Conservation (phyloP, 1,140 invertebrate genomes). For the Zaprionus tsacasi region DNA sequence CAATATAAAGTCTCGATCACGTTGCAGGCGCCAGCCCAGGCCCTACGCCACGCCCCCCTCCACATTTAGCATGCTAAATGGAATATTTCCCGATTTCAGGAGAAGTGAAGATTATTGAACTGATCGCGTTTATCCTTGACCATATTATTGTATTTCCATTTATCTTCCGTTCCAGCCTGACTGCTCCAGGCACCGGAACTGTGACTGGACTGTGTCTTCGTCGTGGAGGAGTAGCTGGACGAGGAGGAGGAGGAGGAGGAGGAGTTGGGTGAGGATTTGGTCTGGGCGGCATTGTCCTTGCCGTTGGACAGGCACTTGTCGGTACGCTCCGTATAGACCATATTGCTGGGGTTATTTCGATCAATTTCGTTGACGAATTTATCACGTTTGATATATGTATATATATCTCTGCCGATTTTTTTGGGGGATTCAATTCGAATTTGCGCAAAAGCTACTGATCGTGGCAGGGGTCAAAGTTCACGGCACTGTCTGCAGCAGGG, state of each 20-base stretch:
- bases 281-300: conserved; percentile 46
- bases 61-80: too few relatives aligned
- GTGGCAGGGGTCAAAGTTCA: conserved; percentile 75
- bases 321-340: conserved; percentile 79
- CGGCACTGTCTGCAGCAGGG: conserved; percentile 90
- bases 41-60: neutral
- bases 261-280: conserved; percentile 21
- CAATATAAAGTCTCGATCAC: conserved; percentile 38
- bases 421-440: conserved; percentile 40
- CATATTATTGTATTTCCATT: conserved; percentile 83
- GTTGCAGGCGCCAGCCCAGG: conserved; percentile 13
- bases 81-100: too few relatives aligned
- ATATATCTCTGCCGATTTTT: neutral
- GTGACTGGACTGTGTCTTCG: conserved; percentile 30
- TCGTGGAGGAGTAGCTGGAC: conserved; percentile 1
- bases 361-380: conserved; percentile 13
- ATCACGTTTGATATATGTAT: neutral
- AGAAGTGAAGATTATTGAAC: conserved; percentile 80
- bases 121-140: conserved; percentile 75
- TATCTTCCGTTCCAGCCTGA: conserved; percentile 64
- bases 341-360: conserved; percentile 39
- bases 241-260: conserved; percentile 13
- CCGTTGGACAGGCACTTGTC: conserved; percentile 61
- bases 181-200: conserved; percentile 62
- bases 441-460: conserved; percentile 30